Evolutionary conservation across 1,140 invertebrate species (phyloP).

Genomic region (Drosophila grimshawi): DNA sequence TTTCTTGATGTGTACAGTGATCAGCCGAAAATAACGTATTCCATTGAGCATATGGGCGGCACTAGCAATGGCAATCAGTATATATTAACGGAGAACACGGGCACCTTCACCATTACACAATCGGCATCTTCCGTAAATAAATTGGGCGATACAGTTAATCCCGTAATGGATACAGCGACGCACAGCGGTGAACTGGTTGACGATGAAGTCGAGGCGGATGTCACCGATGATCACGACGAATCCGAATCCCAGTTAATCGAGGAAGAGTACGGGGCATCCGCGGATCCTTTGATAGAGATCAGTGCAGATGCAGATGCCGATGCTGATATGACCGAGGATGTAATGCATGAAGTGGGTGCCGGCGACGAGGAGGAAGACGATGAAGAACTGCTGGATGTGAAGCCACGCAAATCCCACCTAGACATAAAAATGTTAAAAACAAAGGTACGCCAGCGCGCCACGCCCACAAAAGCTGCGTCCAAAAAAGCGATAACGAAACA

Average conservation of each 20-base stretch:
- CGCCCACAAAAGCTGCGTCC: slow-evolving; percentile 11
- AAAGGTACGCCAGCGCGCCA: slow-evolving; percentile 33
- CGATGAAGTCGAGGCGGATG: slow-evolving; percentile 57
- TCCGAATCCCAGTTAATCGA: slow-evolving; percentile 68
- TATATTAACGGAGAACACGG: slow-evolving; percentile 76
- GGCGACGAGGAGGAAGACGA: slow-evolving; percentile 51
- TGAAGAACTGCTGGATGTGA: slow-evolving; percentile 54
- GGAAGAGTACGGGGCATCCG: slow-evolving; percentile 60
- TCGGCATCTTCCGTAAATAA: slow-evolving; percentile 47
- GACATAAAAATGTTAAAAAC: slow-evolving; percentile 42
- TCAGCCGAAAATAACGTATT: slow-evolving; percentile 78
- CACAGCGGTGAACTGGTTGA: slow-evolving; percentile 50
- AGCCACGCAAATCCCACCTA: slow-evolving; percentile 46
- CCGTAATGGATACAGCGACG: slow-evolving; percentile 40
- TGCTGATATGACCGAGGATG: slow-evolving; percentile 35
- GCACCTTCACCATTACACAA: slow-evolving; percentile 76
- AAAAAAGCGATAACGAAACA: slow-evolving; percentile 47
- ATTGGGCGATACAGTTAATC: slow-evolving; percentile 12
- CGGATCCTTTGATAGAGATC: slow-evolving; percentile 60
- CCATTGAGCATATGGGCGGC: slow-evolving; percentile 78
- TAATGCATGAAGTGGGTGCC: slow-evolving; percentile 40
- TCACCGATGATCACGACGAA: slow-evolving; percentile 55
- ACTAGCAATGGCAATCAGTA: slow-evolving; percentile 66
- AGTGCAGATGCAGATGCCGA: slow-evolving; percentile 43
- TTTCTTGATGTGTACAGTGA: slow-evolving; percentile 75